These are phyloP conservation scores for Drosophila suboccidentalis DNA, from an alignment of 2,888 invertebrate species.

Conservation along the genomic window DNA sequence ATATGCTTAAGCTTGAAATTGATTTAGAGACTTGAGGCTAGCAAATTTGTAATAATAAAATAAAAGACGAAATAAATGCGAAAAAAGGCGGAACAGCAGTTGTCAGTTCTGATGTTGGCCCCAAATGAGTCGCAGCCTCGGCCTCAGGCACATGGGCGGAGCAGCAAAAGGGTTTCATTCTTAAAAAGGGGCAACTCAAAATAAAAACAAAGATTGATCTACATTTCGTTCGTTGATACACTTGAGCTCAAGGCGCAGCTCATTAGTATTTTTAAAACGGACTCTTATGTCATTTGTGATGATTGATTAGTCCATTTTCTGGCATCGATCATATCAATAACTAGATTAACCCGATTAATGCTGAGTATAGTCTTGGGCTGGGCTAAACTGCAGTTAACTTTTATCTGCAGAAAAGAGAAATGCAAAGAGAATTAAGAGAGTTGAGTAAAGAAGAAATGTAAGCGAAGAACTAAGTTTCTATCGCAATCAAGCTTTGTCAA, in stretches of 20 bases:
- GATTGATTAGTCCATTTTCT: conserved; percentile 63
- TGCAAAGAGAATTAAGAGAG: background rate
- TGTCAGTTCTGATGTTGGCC: conserved; percentile 53
- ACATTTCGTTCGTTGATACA: conserved; percentile 61
- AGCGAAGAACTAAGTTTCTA: no score
- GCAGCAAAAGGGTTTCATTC: conserved; percentile 28
- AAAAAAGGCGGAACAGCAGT: conserved; percentile 42
- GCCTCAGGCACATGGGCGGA: conserved; percentile 41
- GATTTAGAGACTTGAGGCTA: conserved; percentile 29
- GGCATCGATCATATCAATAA: conserved; percentile 39
- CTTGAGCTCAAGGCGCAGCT: conserved; percentile 46
- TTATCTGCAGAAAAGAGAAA: background rate
- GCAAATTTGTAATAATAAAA: background rate
- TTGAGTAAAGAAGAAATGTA: background rate
- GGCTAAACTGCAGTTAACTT: background rate
- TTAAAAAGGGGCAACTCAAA: conserved; percentile 10
- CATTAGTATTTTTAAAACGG: conserved; percentile 62
- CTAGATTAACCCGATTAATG: conserved; percentile 14
- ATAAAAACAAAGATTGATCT: conserved; percentile 69
- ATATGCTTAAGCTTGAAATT: conserved; percentile 49
- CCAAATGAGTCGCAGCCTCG: conserved; percentile 39
- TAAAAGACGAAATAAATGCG: background rate
- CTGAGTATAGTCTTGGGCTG: background rate
- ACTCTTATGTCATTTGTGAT: conserved; percentile 53
- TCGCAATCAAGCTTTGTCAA: no score